A percentile compares a stretch with the other conserved stretches of the same genome.
Conservation (phyloP, 2,113 vertebrate species). For the Formicarius rufipectus region DNA sequence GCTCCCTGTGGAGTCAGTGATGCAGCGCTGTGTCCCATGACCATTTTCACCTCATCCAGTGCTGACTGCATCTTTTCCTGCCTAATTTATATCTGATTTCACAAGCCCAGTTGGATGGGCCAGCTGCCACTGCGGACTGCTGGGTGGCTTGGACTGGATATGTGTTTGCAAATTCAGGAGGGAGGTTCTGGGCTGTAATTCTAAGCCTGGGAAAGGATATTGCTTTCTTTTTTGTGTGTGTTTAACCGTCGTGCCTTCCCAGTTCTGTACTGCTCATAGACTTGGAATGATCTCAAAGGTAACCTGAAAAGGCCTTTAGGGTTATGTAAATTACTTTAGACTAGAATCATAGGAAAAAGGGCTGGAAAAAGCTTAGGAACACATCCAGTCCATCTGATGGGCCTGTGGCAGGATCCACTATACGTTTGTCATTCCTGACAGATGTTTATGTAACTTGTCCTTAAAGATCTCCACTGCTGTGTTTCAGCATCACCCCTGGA, state of each 20-base stretch:
- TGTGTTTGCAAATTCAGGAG: background rate
- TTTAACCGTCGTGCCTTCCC: background rate
- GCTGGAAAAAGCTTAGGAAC: constrained; percentile 20
- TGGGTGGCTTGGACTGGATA: constrained; percentile 28
- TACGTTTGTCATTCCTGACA: constrained; percentile 47
- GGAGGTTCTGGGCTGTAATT: constrained; percentile 43
- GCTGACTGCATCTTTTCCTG: background rate
- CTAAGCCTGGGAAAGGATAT: constrained; percentile 12
- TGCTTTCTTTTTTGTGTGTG: background rate
- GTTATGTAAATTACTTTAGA: constrained; percentile 33
- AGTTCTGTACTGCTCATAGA: background rate
- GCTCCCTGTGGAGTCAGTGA: accelerated
- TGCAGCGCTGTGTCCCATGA: background rate
- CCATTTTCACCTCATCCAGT: background rate
- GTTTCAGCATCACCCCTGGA: background rate
- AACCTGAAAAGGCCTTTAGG: constrained; percentile 54
- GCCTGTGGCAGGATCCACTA: background rate
- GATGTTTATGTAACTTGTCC: constrained; percentile 45
- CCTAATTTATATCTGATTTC: background rate
- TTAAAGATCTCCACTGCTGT: background rate
- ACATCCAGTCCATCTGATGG: background rate
- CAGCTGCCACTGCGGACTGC: background rate
- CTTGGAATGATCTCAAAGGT: constrained; percentile 56
- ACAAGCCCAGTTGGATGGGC: background rate
- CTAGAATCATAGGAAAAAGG: background rate